phyloP scores from a whole-genome alignment of 2,113 vertebrate species.

The Mus pahari region DNA sequence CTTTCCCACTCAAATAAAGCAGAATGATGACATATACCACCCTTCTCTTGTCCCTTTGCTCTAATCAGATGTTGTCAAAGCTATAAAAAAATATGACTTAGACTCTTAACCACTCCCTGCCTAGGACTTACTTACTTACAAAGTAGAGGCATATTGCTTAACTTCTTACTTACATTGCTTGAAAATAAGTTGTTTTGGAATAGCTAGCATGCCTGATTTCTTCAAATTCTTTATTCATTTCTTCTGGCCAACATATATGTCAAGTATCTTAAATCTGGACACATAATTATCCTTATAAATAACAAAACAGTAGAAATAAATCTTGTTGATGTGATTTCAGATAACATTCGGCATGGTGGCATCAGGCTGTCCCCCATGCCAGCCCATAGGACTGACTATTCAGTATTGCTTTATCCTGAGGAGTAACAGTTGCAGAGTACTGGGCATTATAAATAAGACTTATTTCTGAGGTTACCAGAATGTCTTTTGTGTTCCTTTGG shows the following conservation, averaged over 20 bases:
- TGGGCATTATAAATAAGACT: not conserved
- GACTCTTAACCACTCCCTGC: not conserved
- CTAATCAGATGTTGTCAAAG: slow-evolving; percentile 31
- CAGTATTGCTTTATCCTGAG: not conserved
- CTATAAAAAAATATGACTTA: slow-evolving; percentile 7
- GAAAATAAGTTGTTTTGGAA: not conserved
- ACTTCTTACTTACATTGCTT: slow-evolving; percentile 16
- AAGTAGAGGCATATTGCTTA: not conserved
- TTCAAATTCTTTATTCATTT: slow-evolving; percentile 17
- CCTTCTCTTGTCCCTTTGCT: not conserved
- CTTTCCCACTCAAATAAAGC: not conserved
- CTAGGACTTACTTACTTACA: not conserved
- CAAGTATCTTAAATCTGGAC: slow-evolving; percentile 12
- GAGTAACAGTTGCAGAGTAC: not conserved
- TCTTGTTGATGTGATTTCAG: not conserved
- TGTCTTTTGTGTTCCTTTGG: slow-evolving; percentile 1
- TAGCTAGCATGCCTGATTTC: not conserved
- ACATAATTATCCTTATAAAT: not conserved
- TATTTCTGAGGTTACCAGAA: slow-evolving; percentile 33
- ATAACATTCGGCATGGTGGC: not conserved
- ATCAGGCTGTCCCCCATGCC: not conserved
- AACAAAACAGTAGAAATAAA: not conserved
- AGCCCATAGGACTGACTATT: not conserved
- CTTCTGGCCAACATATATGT: not conserved
- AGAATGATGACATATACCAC: not conserved